Percentiles rank a stretch among this genome's conserved stretches.
Conservation (phyloP, 1,140 invertebrate genomes). For the Halictus rubicundus region DNA sequence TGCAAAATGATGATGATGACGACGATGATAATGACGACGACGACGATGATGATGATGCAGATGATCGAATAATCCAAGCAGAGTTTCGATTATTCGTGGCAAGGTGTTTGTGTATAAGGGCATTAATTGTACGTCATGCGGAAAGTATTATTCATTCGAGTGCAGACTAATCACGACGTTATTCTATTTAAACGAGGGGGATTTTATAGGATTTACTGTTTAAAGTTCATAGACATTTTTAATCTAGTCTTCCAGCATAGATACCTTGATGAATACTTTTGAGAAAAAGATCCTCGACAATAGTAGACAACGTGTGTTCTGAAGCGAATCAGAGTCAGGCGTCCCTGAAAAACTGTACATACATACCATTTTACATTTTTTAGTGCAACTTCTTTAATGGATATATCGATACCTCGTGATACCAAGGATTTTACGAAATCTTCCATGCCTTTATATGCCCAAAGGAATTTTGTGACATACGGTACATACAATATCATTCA, state of each 20-base stretch:
- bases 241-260: slow-evolving; percentile 73
- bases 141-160: slow-evolving; percentile 64
- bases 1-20: no score
- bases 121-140: slow-evolving; percentile 51
- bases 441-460: slow-evolving; percentile 32
- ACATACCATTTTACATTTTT: slow-evolving; percentile 33
- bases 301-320: slow-evolving; percentile 26
- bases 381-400: slow-evolving; percentile 26
- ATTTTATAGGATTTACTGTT: slow-evolving; percentile 55
- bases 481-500: no score
- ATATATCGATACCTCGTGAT: slow-evolving; percentile 50
- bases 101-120: slow-evolving; percentile 40
- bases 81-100: slow-evolving; percentile 25
- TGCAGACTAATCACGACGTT: slow-evolving; percentile 44
- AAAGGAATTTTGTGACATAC: slow-evolving; percentile 9
- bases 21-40: no score
- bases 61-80: neutral
- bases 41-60: neutral
- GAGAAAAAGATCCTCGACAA: slow-evolving; percentile 25
- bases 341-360: slow-evolving; percentile 52
- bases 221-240: slow-evolving; percentile 68
- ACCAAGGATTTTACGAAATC: slow-evolving; percentile 52
- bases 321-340: slow-evolving; percentile 33
- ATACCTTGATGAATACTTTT: slow-evolving; percentile 42
- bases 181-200: slow-evolving; percentile 46